Evolutionary conservation across 1,140 invertebrate species (phyloP), one percentile per base, ranked within the genome.

Genomic region (Zaprionus africanus): DNA sequence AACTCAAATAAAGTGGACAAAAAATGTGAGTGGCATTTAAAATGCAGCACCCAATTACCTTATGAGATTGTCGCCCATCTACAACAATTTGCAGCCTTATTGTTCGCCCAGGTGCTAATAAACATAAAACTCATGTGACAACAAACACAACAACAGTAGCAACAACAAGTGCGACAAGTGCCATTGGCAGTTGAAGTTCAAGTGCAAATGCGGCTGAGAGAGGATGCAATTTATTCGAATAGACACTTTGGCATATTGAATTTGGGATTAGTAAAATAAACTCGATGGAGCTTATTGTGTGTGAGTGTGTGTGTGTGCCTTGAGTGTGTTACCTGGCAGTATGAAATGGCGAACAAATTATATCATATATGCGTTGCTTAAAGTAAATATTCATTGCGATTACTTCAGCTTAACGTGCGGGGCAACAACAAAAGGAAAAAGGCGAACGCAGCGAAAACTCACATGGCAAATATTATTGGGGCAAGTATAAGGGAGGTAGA

Each of bases 261-360:
- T 88, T 81, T 88, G 78, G 81, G 85, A 88, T 88, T 88, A 88
- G 84, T 85, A 71, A 88, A 88, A 88, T 88, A 88, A 88, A 88
- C 67, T 81, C 71, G 67, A 62, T 63, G 74, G 78, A 72, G 28
- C 28, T 87, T 83, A 83, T 79, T 77, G 36, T 79, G 34, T 19
- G 49, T 5, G 26, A 11, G 24, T 15, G 38, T 34, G 36, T 41
- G 38, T n/a, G 19, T 38, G 54, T 43, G 9, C 31, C 2, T 34
- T 34, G 9, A 34, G 31, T 34, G 19, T 38, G 58, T 43, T 43
- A 58, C 36, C 54, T 70, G 38, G 1, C 24, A 38, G 76, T 78
- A 78, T 63, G 77, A 70, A 76, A 73, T 74, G 56, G 58, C 54
- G 70, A 73, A 69, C n/a, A 19, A 38, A 57, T 19, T 65, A 65